Evolutionary conservation across 2,113 vertebrate genomes (phyloP), one percentile per base, ranked within the genome.

Genomic region (Amia ocellicauda): DNA sequence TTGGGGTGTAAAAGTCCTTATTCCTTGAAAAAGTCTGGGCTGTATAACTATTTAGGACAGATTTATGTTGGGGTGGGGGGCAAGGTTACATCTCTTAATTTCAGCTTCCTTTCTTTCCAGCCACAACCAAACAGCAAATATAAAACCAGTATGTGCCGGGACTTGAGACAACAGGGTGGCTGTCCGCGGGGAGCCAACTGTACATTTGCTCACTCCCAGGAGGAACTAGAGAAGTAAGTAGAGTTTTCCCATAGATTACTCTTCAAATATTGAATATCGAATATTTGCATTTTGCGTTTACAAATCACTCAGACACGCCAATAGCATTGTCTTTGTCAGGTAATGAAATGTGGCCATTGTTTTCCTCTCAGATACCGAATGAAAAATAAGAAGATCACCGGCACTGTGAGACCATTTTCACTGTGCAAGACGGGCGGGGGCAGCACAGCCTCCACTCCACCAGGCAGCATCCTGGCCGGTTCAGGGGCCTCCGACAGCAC

Each of bases 61-160:
- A n/a, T n/a, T n/a, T n/a, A n/a, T n/a, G n/a, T n/a, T n/a, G n/a
- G n/a, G n/a, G n/a, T n/a, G n/a, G n/a, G n/a, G n/a, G n/a, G n/a
- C n/a, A n/a, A n/a, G n/a, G n/a, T n/a, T n/a, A n/a, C n/a, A n/a
- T n/a, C n/a, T n/a, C n/a, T n/a, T n/a, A n/a, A n/a, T n/a, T n/a
- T n/a, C n/a, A n/a, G n/a, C n/a, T n/a, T n/a, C n/a, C n/a, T n/a
- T n/a, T n/a, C n/a, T 57, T 23, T 60, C 72, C 81, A 98, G 96
- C 92, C 94, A 47, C 96, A 97, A 72, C 90, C 93, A 64, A 98
- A 98, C 78, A 98, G 93, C 87, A 98, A 98, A 77, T 98, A 98
- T 42, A 98, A 98, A 85, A 98, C 96, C 67, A 98, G 96, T 72
- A 96, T 98, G 94, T 98, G 96, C 79, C 84, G 96, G 79, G 96